Evolutionary conservation across 2,797 vertebrate genomes (phyloP), one percentile per base, ranked within the genome.

Genomic region (Pelochelys cantorii): DNA sequence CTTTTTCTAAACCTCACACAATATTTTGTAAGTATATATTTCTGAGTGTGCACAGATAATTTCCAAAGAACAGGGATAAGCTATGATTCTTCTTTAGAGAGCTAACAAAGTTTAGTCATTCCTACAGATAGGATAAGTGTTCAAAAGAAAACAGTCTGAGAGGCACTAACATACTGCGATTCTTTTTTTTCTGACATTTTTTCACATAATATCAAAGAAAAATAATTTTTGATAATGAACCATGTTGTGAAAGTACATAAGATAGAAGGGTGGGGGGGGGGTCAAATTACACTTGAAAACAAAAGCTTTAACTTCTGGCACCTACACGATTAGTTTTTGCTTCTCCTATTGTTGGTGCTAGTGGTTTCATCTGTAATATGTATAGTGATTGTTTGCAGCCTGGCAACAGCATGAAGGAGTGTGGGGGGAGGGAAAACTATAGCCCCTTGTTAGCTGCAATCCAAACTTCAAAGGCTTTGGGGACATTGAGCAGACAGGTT

Each of bases 381-480:
- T 98, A 97, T 87, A 94, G 97, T 93, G 97, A 98, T 98, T 98
- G 98, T 98, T 94, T 95, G 98, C 98, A 98, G 97, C 98, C 98
- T 98, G 98, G 98, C 98, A 98, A 98, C 98, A 97, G 98, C 52
- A 68, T 89, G 65, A 96, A 95, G 95, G 96, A 97, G 95, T 85
- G 60, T 93, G 97, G 96, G 42, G 97, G 97, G 94, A 97, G 97
- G 95, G 96, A 97, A 97, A 95, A 94, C 97, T 91, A 95, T 87
- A 96, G 95, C 95, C 93, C 92, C 98, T 98, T 97, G 97, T 98
- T 97, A 97, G 96, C 89, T 88, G 96, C 94, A 93, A 97, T 96
- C 96, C 97, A 96, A 98, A 98, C 98, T 98, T 98, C 98, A 98
- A 98, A 98, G 98, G 96, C 98, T 98, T 98, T 94, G 95, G 93